These are phyloP conservation scores for Chrysogorgia sp. DNA, from an alignment of 92 coral and sea anemone species.

Conservation along the genomic window DNA sequence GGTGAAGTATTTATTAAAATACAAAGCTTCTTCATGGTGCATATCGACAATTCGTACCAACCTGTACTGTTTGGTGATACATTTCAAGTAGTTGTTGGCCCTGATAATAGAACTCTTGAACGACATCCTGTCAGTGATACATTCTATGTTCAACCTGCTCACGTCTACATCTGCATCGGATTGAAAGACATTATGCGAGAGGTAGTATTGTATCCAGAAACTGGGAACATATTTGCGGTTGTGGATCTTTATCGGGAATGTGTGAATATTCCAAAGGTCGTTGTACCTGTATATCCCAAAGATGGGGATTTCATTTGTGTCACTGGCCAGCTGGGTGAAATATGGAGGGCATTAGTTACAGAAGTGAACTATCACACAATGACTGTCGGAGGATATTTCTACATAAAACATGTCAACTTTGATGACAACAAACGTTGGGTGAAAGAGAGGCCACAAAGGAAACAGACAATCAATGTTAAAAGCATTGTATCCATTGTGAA, in stretches of 20 bases:
- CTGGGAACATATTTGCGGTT: too few species aligned
- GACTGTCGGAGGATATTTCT: conserved; percentile 60
- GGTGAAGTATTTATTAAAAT: neutral
- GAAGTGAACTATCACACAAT: conserved; percentile 40
- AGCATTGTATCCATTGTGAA: conserved; percentile 51
- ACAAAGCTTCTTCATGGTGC: neutral
- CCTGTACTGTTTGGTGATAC: too few species aligned
- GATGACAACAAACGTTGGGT: conserved; percentile 51
- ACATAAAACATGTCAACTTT: conserved; percentile 55
- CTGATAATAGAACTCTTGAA: too few species aligned
- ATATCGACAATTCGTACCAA: too few species aligned
- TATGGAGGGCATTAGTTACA: conserved; percentile 48
- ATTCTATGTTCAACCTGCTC: too few species aligned
- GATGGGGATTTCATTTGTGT: conserved; percentile 31
- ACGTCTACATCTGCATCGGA: too few species aligned
- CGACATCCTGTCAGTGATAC: too few species aligned
- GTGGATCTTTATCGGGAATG: too few species aligned
- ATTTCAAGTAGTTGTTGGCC: too few species aligned
- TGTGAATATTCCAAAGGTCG: too few species aligned
- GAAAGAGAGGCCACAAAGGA: conserved; percentile 60
- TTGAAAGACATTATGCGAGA: conserved; percentile 22
- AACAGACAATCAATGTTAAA: conserved; percentile 55
- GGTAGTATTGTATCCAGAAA: conserved; percentile 49
- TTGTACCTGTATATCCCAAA: too few species aligned
- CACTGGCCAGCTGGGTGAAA: conserved; percentile 34